Conservation (phyloP, 2,888 invertebrate genomes). For the Leptinotarsa juncta region DNA sequence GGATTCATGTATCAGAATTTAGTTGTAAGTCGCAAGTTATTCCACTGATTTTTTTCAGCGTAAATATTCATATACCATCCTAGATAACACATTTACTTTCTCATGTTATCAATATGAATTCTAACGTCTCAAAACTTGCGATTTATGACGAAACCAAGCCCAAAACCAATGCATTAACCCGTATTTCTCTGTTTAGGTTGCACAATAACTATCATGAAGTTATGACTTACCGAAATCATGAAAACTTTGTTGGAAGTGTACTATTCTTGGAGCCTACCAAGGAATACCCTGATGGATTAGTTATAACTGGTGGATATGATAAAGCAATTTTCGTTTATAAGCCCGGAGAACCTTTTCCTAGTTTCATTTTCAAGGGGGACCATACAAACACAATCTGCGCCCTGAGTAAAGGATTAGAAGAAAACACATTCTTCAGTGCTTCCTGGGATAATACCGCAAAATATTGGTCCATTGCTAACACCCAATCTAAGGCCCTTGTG, state of each 20-base stretch:
- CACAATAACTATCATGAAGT: slow-evolving; percentile 75
- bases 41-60: too few species aligned
- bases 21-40: too few species aligned
- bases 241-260: slow-evolving; percentile 87
- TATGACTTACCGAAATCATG: slow-evolving; percentile 81
- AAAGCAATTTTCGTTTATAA: slow-evolving; percentile 83
- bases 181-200: slow-evolving; percentile 60
- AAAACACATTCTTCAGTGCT: slow-evolving; percentile 79
- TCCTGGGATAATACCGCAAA: slow-evolving; percentile 95
- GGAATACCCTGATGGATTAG: slow-evolving; percentile 79
- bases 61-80: too few species aligned
- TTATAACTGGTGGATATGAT: slow-evolving; percentile 92
- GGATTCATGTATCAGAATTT: too few species aligned
- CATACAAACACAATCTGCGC: slow-evolving; percentile 79
- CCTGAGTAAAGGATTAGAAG: slow-evolving; percentile 65
- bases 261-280: slow-evolving; percentile 79
- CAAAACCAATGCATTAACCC: too few species aligned
- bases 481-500: slow-evolving; percentile 66
- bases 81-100: too few species aligned
- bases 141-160: too few species aligned
- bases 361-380: slow-evolving; percentile 75
- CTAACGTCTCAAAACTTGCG: too few species aligned
- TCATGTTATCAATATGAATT: too few species aligned
- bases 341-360: slow-evolving; percentile 75
- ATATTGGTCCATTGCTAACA: slow-evolving; percentile 78